Evolutionary conservation across 1,140 invertebrate species (phyloP).

Genomic region (Brachionus sp.): DNA sequence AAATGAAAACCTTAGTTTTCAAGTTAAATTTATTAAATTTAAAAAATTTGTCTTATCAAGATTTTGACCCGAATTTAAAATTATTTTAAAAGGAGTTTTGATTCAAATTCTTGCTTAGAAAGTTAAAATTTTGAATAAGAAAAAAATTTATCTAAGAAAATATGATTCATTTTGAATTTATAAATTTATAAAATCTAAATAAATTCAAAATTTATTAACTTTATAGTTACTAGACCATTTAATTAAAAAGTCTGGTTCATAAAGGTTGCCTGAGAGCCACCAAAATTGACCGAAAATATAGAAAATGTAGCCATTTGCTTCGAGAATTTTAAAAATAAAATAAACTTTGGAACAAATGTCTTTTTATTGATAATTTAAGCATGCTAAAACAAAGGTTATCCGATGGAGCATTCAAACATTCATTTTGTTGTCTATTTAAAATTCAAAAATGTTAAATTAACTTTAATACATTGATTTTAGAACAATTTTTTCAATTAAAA

Average conservation of each 20-base stretch:
- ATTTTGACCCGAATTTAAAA: too few relatives aligned
- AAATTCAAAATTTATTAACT: not conserved
- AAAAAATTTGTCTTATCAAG: too few relatives aligned
- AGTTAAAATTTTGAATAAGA: too few relatives aligned
- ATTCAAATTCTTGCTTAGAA: too few relatives aligned
- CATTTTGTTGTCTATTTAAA: not conserved
- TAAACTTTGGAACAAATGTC: not conserved
- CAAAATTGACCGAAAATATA: not conserved
- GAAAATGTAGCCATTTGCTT: not conserved
- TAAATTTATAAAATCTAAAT: not conserved
- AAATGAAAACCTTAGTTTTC: too few relatives aligned
- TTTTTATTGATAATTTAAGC: not conserved
- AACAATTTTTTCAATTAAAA: not conserved
- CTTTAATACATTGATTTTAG: not conserved
- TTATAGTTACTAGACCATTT: not conserved
- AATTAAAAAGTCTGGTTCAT: not conserved
- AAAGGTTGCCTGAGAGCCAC: not conserved
- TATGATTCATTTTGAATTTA: not conserved
- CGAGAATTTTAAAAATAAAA: not conserved
- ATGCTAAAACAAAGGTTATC: not conserved
- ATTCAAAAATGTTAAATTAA: not conserved
- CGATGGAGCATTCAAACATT: not conserved
- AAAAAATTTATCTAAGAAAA: too few relatives aligned
- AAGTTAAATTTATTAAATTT: too few relatives aligned
- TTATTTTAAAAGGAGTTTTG: too few relatives aligned